Evolutionary conservation across 2,113 vertebrate genomes (phyloP).

Genomic region (Anhinga anhinga): DNA sequence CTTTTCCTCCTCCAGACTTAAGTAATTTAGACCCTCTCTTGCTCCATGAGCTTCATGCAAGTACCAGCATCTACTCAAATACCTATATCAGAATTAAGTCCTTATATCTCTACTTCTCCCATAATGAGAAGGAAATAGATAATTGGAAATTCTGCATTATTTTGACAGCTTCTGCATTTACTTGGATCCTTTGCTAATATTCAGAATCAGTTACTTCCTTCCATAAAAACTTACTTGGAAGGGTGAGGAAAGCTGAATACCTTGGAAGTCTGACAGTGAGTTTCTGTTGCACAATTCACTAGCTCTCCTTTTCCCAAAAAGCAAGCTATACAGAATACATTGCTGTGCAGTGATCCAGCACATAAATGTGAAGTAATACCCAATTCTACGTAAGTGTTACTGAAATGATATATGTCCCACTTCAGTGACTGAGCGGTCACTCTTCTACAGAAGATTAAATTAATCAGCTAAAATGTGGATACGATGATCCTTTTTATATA

Average conservation of each 20-base stretch:
- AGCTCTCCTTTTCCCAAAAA: background rate
- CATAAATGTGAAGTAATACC: background rate
- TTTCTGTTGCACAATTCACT: background rate
- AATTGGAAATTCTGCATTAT: background rate
- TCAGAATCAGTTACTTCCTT: background rate
- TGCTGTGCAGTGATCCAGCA: conserved; percentile 18
- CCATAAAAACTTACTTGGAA: background rate
- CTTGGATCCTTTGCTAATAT: background rate
- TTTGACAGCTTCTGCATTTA: background rate
- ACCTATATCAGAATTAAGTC: background rate
- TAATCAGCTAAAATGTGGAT: background rate
- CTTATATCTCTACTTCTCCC: background rate
- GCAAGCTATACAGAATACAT: background rate
- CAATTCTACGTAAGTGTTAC: background rate
- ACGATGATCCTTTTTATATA: background rate
- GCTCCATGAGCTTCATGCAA: background rate
- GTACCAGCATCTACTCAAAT: background rate
- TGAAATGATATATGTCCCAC: background rate
- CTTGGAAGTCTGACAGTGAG: background rate
- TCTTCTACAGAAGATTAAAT: background rate
- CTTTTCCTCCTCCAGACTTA: background rate
- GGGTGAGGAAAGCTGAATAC: background rate
- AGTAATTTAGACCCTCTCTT: background rate
- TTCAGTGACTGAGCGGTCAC: background rate
- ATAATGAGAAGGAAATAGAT: background rate